Evolutionary conservation across 2,888 invertebrate genomes (phyloP).

Genomic region (Melanchra persicariae): DNA sequence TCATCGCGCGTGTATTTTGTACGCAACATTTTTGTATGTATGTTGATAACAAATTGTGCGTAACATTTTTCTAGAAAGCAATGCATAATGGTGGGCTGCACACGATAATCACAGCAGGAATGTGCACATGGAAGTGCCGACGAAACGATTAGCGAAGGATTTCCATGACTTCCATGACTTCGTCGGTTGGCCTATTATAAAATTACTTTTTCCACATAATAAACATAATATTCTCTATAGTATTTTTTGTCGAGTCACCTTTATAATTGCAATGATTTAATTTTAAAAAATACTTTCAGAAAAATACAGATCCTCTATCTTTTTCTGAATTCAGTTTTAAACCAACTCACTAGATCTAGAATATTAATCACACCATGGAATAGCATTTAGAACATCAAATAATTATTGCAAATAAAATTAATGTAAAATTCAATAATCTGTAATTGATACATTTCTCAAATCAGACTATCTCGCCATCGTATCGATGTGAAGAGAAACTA

Average conservation of each 20-base stretch:
- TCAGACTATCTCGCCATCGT: background rate
- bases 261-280: background rate
- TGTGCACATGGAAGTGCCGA: background rate
- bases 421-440: background rate
- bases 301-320: too few relatives aligned
- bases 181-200: background rate
- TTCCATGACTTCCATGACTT: background rate
- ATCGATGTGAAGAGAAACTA: constrained; percentile 48
- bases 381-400: background rate
- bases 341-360: too few relatives aligned
- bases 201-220: too few relatives aligned
- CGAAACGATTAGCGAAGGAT: background rate
- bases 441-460: background rate
- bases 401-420: constrained; percentile 1
- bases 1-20: constrained; percentile 31
- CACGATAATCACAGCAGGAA: constrained; percentile 41
- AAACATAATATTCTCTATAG: too few relatives aligned
- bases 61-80: constrained; percentile 55
- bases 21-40: constrained; percentile 35
- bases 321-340: too few relatives aligned
- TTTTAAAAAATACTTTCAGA: too few relatives aligned
- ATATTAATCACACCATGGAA: background rate
- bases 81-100: constrained; percentile 17
- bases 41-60: constrained; percentile 50
- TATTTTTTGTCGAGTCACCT: background rate